Base-by-base conservation (phyloP, 2,113 vertebrate species). In the Muscicapa adusta region DNA sequence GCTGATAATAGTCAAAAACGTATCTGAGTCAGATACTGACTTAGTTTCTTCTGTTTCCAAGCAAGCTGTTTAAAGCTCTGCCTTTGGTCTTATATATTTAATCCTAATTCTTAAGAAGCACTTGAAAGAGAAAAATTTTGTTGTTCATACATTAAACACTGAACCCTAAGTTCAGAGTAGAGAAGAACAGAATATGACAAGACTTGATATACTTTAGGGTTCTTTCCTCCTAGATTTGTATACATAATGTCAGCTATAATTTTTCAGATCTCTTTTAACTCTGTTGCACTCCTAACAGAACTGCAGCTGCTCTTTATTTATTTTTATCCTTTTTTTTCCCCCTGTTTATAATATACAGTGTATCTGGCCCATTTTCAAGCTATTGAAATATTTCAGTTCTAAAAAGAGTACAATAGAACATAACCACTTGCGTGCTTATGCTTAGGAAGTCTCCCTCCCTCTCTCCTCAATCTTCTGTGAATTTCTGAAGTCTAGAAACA, bases 291-390 rank as follows among this genome's bases (percentile, higher is more conserved):
- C 40, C 61, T 81, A 94, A 92, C 60, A 92, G 76, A 84, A 84
- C 60, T 91, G 80, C 88, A 93, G 89, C 83, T 96, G 88, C 60
- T 91, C 68, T 95, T 76, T 93, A 88, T 89, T 96, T 97, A 88
- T 96, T 93, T 96, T 91, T 79, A 84, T 80, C 38, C 8, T 14
- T 54, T 40, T 42, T 28, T 28, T 25, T 5, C 8, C 9, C 28
- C 15, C 10, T 24, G 5, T 66, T 96, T 56, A 85, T 88, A 93
- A 88, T 56, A 77, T 54, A 88, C 60, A 94, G 61, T 26, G 60
- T 96, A 43, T 31, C 88, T 96, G 90, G 94, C 67, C 93, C 72
- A 61, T 91, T 94, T 95, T 94, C 94, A 94, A 90, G 67, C 72
- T 77, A 94, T 80, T 91, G 93, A 95, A 95, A 89, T 91, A 93